Evolutionary conservation across 2,888 invertebrate genomes (phyloP).

Genomic region (Drepana falcataria): DNA sequence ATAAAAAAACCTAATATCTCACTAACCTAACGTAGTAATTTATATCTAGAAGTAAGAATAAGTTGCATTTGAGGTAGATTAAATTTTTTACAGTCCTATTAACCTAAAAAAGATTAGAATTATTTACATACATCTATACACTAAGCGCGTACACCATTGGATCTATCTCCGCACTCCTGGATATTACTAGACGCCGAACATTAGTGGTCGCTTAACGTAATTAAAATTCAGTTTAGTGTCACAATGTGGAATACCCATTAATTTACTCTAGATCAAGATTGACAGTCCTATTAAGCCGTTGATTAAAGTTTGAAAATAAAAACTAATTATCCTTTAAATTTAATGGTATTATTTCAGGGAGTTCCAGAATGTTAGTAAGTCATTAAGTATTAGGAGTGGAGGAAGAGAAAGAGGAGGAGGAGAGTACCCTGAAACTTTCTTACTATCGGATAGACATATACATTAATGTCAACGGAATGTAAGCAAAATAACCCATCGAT

Average conservation of each 20-base stretch:
- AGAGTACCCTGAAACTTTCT: too few relatives aligned
- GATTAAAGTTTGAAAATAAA: too few relatives aligned
- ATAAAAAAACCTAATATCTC: constrained; percentile 56
- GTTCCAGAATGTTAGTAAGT: too few relatives aligned
- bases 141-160: constrained; percentile 65
- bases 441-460: too few relatives aligned
- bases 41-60: constrained; percentile 69
- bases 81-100: constrained; percentile 78
- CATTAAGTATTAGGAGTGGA: too few relatives aligned
- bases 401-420: too few relatives aligned
- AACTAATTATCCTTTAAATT: too few relatives aligned
- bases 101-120: constrained; percentile 72
- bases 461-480: too few relatives aligned
- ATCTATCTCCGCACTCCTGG: constrained; percentile 47
- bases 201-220: constrained; percentile 29
- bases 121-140: constrained; percentile 65
- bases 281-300: constrained; percentile 1
- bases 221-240: constrained; percentile 15
- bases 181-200: constrained; percentile 52
- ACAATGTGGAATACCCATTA: constrained; percentile 17
- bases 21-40: constrained; percentile 70
- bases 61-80: constrained; percentile 77
- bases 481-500: too few relatives aligned
- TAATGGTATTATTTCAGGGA: too few relatives aligned
- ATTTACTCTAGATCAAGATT: constrained; percentile 6